phyloP scores from a whole-genome alignment of 2,888 invertebrate genomes.

The Taphrorychus bicolor region DNA sequence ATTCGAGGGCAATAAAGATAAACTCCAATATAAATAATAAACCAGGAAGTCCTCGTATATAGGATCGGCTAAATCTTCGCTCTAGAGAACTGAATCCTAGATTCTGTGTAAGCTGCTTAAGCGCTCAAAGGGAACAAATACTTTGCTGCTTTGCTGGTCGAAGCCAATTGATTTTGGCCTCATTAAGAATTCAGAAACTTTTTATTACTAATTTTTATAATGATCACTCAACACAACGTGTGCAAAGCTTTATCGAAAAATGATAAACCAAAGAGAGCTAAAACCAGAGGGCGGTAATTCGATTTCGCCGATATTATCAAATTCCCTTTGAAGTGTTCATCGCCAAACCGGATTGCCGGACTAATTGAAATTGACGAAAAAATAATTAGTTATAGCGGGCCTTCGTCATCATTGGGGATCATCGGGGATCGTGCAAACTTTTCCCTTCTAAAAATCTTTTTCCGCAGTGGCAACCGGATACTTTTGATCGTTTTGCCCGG shows the following conservation, averaged over 20 bases:
- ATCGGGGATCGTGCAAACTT: background rate
- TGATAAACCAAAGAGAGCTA: constrained; percentile 48
- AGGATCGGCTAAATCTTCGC: constrained; percentile 34
- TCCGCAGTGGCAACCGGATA: constrained; percentile 4
- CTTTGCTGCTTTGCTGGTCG: background rate
- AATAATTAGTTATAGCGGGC: constrained; percentile 60
- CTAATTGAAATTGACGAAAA: constrained; percentile 61
- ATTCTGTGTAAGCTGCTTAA: constrained; percentile 33
- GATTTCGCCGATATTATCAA: constrained; percentile 53
- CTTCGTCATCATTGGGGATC: constrained; percentile 8
- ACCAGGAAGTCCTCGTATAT: constrained; percentile 25
- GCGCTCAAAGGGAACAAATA: constrained; percentile 31
- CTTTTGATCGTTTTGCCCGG: background rate
- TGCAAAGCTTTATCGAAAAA: constrained; percentile 44
- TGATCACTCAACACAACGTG: background rate
- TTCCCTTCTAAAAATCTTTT: background rate
- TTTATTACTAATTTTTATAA: too few relatives aligned
- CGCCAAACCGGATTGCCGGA: constrained; percentile 53
- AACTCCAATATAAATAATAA: constrained; percentile 33
- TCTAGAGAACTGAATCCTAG: constrained; percentile 10
- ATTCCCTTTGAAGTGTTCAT: constrained; percentile 58
- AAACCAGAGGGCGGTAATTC: constrained; percentile 51
- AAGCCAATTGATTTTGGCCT: background rate
- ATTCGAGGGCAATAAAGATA: constrained; percentile 25
- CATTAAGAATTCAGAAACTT: background rate